phyloP scores from a whole-genome alignment of 2,113 vertebrate genomes.

The Nycticebus coucang region DNA sequence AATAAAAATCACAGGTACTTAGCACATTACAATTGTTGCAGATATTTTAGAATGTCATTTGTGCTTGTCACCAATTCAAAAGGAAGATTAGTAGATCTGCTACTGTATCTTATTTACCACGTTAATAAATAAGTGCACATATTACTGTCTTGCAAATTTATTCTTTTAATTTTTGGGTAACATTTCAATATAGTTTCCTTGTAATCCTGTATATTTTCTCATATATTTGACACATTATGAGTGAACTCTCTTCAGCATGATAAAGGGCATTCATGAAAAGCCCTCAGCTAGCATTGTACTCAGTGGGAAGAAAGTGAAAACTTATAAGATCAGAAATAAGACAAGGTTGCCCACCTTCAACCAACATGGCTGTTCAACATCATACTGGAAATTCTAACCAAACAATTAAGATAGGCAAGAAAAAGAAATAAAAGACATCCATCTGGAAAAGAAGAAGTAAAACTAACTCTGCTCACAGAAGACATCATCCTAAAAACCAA shows the following conservation, averaged over 20 bases:
- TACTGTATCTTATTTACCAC: neutral
- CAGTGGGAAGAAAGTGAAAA: neutral
- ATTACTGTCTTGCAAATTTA: neutral
- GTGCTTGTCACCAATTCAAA: neutral
- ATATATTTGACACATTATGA: neutral
- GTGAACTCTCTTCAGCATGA: neutral
- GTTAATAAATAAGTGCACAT: neutral
- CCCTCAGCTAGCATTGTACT: neutral
- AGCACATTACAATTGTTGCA: neutral
- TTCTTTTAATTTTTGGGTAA: slow-evolving; percentile 10
- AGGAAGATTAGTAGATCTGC: neutral
- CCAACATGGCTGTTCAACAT: neutral
- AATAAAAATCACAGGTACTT: neutral
- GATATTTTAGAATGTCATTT: neutral
- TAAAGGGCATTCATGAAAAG: neutral
- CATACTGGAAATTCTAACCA: neutral
- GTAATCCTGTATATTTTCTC: neutral
- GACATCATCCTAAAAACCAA: neutral
- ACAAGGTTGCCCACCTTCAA: neutral
- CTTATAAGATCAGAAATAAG: neutral
- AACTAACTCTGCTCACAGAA: neutral
- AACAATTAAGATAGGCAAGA: neutral
- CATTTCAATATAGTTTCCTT: slow-evolving; percentile 7
- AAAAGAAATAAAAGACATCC: neutral
- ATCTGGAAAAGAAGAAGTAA: neutral